Evolutionary conservation across 2,888 invertebrate species (phyloP), one percentile per base, ranked within the genome.

Genomic region (Dexiosoma caninum): DNA sequence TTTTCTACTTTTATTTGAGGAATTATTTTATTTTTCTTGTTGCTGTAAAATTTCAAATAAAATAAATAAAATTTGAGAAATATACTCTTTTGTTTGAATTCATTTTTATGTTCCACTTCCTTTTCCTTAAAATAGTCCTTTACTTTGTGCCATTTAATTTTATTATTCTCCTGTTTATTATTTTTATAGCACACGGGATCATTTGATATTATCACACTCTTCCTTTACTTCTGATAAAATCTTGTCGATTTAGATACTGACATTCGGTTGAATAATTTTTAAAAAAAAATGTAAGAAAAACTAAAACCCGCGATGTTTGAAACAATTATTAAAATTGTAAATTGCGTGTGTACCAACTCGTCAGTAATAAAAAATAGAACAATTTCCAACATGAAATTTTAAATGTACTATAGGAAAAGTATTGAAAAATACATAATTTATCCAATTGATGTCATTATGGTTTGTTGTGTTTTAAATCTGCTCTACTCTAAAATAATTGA

Each of bases 191-290:
- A 9, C 30, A 14, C 16, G 60, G 42, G 57, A 69, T 19, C n/a
- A 64, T 64, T 79, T 44, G 64, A 59, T 74, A 51, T 64, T 59
- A 79, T 79, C 69, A 23, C 14, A 21, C 37, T 59, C 27, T 40
- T 40, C 35, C 37, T 57, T 60, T 55, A 7, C n/a, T 30, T 35
- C n/a, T 14, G 23, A 59, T 40, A 51, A 42, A 62, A 67, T 70
- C 55, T 49, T 30, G 21, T 46, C 53, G 83, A 78, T 60, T 70
- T 79, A 74, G 72, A 82, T 79, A 81, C 77, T 81, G 78, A 74
- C 64, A 57, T 53, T 62, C 42, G 46, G 37, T 12, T 72, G 35
- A 46, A 37, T 23, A 19, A 12, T 37, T 81, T 69, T 57, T 78
- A 81, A 76, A 76, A 79, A 42, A 35, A 32, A 44, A 46, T 10